Evolutionary conservation across 2,113 vertebrate species (phyloP).

Genomic region (Callorhinus ursinus): DNA sequence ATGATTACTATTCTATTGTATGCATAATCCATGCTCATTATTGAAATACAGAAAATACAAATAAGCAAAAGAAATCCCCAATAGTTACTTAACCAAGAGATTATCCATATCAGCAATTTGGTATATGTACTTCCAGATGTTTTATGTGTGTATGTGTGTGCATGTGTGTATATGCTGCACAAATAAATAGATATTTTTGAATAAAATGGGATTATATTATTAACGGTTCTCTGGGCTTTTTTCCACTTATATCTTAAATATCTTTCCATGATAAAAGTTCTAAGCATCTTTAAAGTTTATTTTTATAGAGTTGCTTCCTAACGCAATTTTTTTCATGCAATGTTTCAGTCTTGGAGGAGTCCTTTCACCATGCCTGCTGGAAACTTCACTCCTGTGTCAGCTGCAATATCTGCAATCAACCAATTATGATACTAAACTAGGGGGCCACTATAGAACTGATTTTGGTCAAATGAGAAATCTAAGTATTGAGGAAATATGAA

Average conservation of each 20-base stretch:
- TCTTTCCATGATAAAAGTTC: conserved; percentile 21
- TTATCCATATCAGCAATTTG: not conserved
- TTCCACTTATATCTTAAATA: not conserved
- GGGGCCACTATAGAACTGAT: not conserved
- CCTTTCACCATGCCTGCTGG: conserved; percentile 18
- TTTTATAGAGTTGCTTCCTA: conserved; percentile 20
- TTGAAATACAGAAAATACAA: conserved; percentile 18
- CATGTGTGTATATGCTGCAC: not conserved
- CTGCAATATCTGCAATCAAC: conserved; percentile 28
- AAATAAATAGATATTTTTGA: not conserved
- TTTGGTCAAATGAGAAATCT: conserved; percentile 52
- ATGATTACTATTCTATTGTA: not conserved
- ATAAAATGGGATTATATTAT: not conserved
- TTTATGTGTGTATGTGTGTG: not conserved
- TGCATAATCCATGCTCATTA: not conserved
- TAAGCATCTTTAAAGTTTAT: conserved; percentile 36
- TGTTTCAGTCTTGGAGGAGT: not conserved
- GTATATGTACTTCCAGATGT: not conserved
- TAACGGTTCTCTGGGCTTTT: not conserved
- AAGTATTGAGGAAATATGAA: conserved; percentile 12
- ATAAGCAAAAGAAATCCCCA: not conserved
- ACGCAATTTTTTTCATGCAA: conserved; percentile 30
- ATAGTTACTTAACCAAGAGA: not conserved
- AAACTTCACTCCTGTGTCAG: conserved; percentile 23
- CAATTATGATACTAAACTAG: conserved; percentile 34